phyloP scores from a whole-genome alignment of 1,140 invertebrate species.

The Heterodera schachtii region DNA sequence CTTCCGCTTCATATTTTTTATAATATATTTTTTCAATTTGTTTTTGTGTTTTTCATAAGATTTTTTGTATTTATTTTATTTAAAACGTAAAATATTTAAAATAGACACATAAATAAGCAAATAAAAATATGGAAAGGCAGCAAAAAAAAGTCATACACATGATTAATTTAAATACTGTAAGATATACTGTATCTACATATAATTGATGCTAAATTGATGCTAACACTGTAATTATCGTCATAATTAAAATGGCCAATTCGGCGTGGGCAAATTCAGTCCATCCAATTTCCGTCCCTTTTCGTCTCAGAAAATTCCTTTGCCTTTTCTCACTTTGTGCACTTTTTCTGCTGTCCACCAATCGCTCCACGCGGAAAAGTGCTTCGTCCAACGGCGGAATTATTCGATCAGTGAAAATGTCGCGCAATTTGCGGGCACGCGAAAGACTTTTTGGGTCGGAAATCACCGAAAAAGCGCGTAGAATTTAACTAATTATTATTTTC shows the following conservation, averaged over 20 bases:
- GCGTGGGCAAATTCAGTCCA: constrained; percentile 20
- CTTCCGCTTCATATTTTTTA: too few species aligned
- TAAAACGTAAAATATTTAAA: too few species aligned
- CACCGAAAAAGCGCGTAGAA: not conserved
- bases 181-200: not conserved
- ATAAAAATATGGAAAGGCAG: too few species aligned
- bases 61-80: too few species aligned
- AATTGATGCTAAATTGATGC: not conserved
- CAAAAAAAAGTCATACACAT: too few species aligned
- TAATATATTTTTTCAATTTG: too few species aligned
- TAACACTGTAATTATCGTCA: not conserved
- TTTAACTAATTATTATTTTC: not conserved
- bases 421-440: constrained; percentile 3
- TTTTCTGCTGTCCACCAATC: not conserved
- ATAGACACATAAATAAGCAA: too few species aligned
- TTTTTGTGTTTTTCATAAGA: too few species aligned
- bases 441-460: constrained; percentile 19
- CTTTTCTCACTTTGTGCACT: not conserved
- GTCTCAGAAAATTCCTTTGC: constrained; percentile 19
- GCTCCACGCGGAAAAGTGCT: constrained; percentile 10
- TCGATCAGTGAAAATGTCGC: constrained; percentile 27
- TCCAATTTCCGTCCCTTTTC: constrained; percentile 29
- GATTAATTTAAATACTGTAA: too few species aligned
- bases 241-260: constrained; percentile 24
- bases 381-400: constrained; percentile 22